phyloP scores from a whole-genome alignment of 2,113 vertebrate species.

The Engystomops pustulosus region DNA sequence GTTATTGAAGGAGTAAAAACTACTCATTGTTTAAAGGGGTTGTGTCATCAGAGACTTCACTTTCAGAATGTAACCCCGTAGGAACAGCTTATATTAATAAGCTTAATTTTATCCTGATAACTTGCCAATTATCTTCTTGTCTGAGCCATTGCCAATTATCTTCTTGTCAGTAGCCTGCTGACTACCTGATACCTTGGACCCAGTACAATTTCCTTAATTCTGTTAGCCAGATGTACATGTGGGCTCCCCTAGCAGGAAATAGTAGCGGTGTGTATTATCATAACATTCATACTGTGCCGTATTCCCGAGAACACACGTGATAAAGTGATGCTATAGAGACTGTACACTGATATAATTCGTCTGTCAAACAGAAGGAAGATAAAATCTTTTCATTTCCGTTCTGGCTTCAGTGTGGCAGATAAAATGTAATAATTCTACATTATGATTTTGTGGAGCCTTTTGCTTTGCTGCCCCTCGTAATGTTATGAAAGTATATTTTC shows the following conservation, averaged over 20 bases:
- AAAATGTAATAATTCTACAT: conserved; percentile 14
- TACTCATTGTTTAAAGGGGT: too few species aligned
- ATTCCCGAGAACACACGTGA: conserved; percentile 20
- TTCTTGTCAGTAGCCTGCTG: too few species aligned
- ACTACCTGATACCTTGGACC: too few species aligned
- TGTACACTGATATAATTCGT: conserved; percentile 15
- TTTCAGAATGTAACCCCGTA: too few species aligned
- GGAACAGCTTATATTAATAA: too few species aligned
- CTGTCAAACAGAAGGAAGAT: conserved; percentile 40
- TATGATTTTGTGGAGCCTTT: neutral
- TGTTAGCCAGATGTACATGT: too few species aligned
- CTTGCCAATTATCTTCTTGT: too few species aligned
- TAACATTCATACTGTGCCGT: conserved; percentile 20
- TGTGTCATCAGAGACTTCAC: too few species aligned
- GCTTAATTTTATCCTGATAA: too few species aligned
- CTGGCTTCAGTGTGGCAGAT: conserved; percentile 3
- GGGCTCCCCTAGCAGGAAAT: conserved; percentile 14
- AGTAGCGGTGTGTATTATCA: neutral
- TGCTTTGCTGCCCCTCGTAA: neutral
- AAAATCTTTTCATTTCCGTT: conserved; percentile 57
- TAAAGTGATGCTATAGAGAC: conserved; percentile 34
- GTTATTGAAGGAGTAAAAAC: too few species aligned
- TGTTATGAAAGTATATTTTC: neutral
- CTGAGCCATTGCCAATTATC: too few species aligned
- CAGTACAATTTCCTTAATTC: too few species aligned